Evolutionary conservation across 2,113 vertebrate species (phyloP).

Genomic region (Aegotheles bennettii): DNA sequence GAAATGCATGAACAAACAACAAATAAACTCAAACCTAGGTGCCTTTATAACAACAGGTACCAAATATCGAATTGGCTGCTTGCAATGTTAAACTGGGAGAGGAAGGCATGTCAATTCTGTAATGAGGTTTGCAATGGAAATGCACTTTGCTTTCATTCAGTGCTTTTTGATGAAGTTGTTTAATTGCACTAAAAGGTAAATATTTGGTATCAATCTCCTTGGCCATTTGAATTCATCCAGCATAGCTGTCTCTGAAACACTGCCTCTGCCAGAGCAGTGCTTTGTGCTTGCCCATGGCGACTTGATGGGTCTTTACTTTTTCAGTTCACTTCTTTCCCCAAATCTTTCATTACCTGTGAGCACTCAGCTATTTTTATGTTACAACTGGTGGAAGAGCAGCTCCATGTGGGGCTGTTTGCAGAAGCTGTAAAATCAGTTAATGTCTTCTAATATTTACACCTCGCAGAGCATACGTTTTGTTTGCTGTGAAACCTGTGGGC

Average conservation of each 20-base stretch:
- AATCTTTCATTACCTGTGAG: background rate
- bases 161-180: background rate
- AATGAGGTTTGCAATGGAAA: background rate
- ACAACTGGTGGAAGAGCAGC: background rate
- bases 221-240: background rate
- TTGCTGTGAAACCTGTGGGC: background rate
- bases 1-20: background rate
- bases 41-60: background rate
- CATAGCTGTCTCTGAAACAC: rapidly evolving
- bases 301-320: background rate
- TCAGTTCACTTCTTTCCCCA: background rate
- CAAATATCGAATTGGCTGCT: background rate
- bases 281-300: rapidly evolving
- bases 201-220: slow-evolving; percentile 4
- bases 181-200: slow-evolving; percentile 15
- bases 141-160: background rate
- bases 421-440: background rate
- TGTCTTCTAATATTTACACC: background rate
- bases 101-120: background rate
- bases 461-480: rapidly evolving
- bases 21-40: background rate
- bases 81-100: background rate
- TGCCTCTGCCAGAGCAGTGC: rapidly evolving
- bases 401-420: rapidly evolving
- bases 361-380: rapidly evolving